phyloP scores from a whole-genome alignment of 2,888 invertebrate genomes.

The Neoascia interrupta region DNA sequence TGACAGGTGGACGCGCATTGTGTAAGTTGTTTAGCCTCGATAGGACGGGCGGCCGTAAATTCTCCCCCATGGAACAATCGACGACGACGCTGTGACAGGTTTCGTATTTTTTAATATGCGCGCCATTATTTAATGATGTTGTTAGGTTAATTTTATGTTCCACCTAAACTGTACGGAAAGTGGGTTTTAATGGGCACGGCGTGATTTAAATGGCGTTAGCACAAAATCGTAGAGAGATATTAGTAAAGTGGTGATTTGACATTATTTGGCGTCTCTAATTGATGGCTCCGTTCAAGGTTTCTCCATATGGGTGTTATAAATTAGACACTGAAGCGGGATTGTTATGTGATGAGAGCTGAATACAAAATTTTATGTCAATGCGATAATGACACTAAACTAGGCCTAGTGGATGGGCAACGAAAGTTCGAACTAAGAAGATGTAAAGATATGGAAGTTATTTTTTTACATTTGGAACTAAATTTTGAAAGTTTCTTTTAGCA shows the following conservation, averaged over 20 bases:
- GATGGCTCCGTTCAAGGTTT: slow-evolving; percentile 48
- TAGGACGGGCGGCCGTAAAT: slow-evolving; percentile 40
- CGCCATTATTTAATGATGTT: slow-evolving; percentile 66
- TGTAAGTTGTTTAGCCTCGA: slow-evolving; percentile 21
- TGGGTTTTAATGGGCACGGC: slow-evolving; percentile 61
- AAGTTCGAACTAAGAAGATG: too few relatives aligned
- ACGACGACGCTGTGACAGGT: slow-evolving; percentile 51
- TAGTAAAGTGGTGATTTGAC: slow-evolving; percentile 63
- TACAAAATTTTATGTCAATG: too few relatives aligned
- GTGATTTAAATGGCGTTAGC: slow-evolving; percentile 65
- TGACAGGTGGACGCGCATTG: slow-evolving; percentile 62
- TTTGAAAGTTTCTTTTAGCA: too few relatives aligned
- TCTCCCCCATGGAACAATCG: slow-evolving; percentile 57
- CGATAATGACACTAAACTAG: too few relatives aligned
- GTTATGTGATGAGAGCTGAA: too few relatives aligned
- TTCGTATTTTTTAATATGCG: slow-evolving; percentile 63
- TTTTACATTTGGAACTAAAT: too few relatives aligned
- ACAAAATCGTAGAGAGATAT: slow-evolving; percentile 53
- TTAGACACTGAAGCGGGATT: slow-evolving; percentile 24
- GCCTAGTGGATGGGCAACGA: too few relatives aligned
- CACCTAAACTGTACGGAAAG: slow-evolving; percentile 54
- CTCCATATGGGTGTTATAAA: slow-evolving; percentile 48
- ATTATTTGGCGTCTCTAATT: slow-evolving; percentile 62
- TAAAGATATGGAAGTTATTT: too few relatives aligned
- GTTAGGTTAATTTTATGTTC: slow-evolving; percentile 67